These are phyloP conservation scores for Pseudoips prasinana DNA, from an alignment of 2,888 invertebrate species.

Conservation along the genomic window DNA sequence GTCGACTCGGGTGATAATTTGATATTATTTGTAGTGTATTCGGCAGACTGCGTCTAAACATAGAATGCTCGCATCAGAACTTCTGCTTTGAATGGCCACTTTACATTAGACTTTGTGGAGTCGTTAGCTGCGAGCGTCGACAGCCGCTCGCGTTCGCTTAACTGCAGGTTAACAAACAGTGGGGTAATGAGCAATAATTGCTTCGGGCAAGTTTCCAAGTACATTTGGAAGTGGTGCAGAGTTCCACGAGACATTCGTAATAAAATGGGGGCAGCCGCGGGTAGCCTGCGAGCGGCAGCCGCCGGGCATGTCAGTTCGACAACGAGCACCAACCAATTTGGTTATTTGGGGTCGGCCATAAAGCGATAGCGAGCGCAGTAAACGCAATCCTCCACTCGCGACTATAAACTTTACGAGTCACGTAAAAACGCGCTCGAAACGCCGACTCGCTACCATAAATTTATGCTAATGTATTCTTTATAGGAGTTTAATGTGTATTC, in stretches of 20 bases:
- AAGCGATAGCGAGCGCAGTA: conserved; percentile 79
- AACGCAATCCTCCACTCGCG: conserved; percentile 81
- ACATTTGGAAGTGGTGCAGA: conserved; percentile 48
- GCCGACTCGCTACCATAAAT: conserved; percentile 80
- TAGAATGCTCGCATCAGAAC: conserved; percentile 3
- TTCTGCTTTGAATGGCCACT: conserved; percentile 21
- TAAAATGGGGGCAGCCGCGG: conserved; percentile 46
- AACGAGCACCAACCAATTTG: conserved; percentile 71
- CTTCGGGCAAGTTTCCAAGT: conserved; percentile 66
- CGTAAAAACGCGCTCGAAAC: conserved; percentile 81
- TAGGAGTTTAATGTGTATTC: conserved; percentile 82
- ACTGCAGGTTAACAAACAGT: conserved; percentile 47
- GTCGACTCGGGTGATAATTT: conserved; percentile 50
- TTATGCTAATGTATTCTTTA: conserved; percentile 83
- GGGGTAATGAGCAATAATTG: conserved; percentile 59
- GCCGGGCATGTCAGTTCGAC: conserved; percentile 49
- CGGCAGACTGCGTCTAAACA: conserved; percentile 10
- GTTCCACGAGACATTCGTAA: conserved; percentile 50
- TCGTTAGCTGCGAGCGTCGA: conserved; percentile 27
- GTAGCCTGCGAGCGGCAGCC: conserved; percentile 34
- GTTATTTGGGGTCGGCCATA: conserved; percentile 80
- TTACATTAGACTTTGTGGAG: conserved; percentile 26
- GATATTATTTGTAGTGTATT: conserved; percentile 45
- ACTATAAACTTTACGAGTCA: conserved; percentile 82
- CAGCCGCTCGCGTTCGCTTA: conserved; percentile 27